Conservation (phyloP, 1,140 invertebrate genomes). For the Potamilus streckersoni region DNA sequence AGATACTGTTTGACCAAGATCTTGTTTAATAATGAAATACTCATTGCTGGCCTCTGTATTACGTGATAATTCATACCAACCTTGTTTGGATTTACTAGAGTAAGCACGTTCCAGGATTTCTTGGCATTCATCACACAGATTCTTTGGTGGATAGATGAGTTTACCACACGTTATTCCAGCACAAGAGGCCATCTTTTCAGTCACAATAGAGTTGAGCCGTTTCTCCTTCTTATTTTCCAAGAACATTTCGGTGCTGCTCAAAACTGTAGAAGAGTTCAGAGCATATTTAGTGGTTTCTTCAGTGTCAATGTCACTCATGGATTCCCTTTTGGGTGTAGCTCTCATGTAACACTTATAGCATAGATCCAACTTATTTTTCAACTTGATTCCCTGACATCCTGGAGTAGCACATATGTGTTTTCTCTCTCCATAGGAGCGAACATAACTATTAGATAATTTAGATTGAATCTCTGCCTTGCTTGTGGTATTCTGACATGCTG, state of each 20-base stretch:
- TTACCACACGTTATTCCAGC: slow-evolving; percentile 35
- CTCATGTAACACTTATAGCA: slow-evolving; percentile 22
- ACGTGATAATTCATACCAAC: not conserved
- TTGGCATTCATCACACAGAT: slow-evolving; percentile 30
- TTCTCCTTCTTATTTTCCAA: slow-evolving; percentile 13
- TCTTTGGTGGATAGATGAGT: slow-evolving; percentile 31
- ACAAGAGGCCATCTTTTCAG: slow-evolving; percentile 42
- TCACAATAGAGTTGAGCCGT: slow-evolving; percentile 30
- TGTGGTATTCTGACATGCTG: not conserved
- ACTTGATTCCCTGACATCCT: slow-evolving; percentile 36
- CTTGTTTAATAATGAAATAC: too few relatives aligned
- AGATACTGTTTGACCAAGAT: too few relatives aligned
- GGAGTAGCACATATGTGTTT: slow-evolving; percentile 35
- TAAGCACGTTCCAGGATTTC: slow-evolving; percentile 15
- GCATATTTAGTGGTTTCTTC: not conserved
- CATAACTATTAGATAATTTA: not conserved
- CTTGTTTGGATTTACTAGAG: not conserved
- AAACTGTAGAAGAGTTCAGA: not conserved
- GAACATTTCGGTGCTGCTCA: slow-evolving; percentile 1
- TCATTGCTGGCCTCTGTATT: not conserved
- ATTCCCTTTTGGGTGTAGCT: not conserved
- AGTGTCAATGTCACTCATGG: not conserved
- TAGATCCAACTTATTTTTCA: slow-evolving; percentile 11
- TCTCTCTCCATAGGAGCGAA: not conserved
- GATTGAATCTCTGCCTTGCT: not conserved